Conservation (phyloP, 2,888 invertebrate genomes). For the Sepioteuthis lessoniana region DNA sequence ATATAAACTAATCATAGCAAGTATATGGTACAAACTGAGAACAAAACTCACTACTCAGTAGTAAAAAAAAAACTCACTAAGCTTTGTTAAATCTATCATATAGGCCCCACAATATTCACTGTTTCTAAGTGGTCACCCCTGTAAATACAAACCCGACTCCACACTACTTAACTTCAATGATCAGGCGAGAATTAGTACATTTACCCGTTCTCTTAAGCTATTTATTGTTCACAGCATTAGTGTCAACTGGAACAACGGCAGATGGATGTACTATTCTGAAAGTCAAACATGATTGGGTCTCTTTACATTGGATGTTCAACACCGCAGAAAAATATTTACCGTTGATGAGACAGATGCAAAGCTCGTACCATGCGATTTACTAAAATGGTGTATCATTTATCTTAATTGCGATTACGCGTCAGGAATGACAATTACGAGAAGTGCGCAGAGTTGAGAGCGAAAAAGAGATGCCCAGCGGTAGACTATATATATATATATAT, state of each 20-base stretch:
- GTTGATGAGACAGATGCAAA: not conserved
- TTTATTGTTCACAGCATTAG: not conserved
- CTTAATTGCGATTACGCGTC: constrained; percentile 16
- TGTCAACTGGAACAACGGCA: not conserved
- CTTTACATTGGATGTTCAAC: not conserved
- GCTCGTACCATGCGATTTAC: not conserved
- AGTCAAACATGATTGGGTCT: not conserved
- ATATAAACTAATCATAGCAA: too few species aligned
- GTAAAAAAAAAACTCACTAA: too few species aligned
- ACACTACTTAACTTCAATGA: too few species aligned
- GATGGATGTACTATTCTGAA: not conserved
- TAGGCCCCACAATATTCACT: too few species aligned
- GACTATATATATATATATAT: not conserved
- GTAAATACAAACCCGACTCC: too few species aligned
- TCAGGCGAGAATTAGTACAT: too few species aligned
- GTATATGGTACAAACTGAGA: too few species aligned
- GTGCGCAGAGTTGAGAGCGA: not conserved
- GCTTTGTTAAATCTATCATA: too few species aligned
- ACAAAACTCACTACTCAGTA: too few species aligned
- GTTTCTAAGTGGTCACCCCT: too few species aligned
- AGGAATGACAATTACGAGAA: not conserved
- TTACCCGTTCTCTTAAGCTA: not conserved
- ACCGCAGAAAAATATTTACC: not conserved
- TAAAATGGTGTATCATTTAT: not conserved
- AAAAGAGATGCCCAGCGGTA: not conserved